phyloP scores from a whole-genome alignment of 92 coral and sea anemone species.

The Epizoanthus rinbou region DNA sequence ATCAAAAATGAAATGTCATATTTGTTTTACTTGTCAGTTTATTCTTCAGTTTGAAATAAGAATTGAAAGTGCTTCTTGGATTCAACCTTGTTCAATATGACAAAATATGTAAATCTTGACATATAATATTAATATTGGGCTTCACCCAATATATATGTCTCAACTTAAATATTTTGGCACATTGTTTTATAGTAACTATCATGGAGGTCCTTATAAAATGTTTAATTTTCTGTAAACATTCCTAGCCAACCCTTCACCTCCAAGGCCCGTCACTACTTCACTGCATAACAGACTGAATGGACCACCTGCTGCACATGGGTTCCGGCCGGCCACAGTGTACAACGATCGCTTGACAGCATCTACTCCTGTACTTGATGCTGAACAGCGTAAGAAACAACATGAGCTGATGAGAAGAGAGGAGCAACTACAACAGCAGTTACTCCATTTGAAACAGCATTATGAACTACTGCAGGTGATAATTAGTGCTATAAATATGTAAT shows the following conservation, averaged over 20 bases:
- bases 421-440: conserved; percentile 69
- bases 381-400: conserved; percentile 80
- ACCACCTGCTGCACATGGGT: not conserved
- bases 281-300: not conserved
- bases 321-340: conserved; percentile 52
- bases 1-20: too few relatives aligned
- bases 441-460: conserved; percentile 78
- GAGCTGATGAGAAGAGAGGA: conserved; percentile 76
- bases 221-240: not conserved
- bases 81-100: too few relatives aligned
- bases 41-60: too few relatives aligned
- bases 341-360: conserved; percentile 93
- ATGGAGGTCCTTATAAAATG: too few relatives aligned
- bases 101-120: too few relatives aligned
- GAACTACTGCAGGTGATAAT: conserved; percentile 76
- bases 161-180: too few relatives aligned
- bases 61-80: too few relatives aligned
- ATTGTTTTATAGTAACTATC: not conserved
- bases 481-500: too few relatives aligned
- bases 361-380: conserved; percentile 87
- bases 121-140: too few relatives aligned
- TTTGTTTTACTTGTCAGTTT: too few relatives aligned
- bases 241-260: conserved; percentile 30
- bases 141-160: too few relatives aligned
- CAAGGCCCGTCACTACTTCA: not conserved